Percentiles rank a stretch among this genome's conserved stretches.
phyloP scores from a whole-genome alignment of 2,888 invertebrate species.

The Stenchaetothrips biformis region DNA sequence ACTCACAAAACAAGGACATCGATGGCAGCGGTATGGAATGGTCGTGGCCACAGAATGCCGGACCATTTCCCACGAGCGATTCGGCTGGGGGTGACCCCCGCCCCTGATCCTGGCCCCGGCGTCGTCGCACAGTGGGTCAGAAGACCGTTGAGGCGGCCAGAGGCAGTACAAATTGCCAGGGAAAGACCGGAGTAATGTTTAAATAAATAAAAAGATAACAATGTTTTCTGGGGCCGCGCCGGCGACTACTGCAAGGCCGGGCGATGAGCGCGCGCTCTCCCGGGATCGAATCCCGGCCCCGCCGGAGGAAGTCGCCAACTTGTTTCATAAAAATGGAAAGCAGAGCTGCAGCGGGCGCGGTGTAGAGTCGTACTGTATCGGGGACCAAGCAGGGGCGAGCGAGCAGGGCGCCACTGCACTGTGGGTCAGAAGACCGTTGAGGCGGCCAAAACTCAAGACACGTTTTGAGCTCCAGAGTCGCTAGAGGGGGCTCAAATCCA shows the following conservation, averaged over 20 bases:
- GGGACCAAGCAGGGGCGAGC: neutral
- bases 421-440: no score
- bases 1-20: conserved; percentile 3
- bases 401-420: no score
- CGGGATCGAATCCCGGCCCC: conserved; percentile 11
- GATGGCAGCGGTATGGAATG: neutral
- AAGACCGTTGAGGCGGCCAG: no score
- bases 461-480: no score
- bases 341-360: conserved; percentile 1
- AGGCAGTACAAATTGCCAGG: neutral
- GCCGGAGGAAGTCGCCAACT: conserved; percentile 8
- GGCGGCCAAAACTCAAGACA: no score
- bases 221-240: neutral
- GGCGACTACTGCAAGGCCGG: neutral
- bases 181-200: neutral
- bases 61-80: neutral
- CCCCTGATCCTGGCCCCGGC: neutral
- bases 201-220: conserved; percentile 11
- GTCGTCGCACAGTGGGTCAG: no score
- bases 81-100: neutral
- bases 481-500: no score
- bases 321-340: conserved; percentile 25
- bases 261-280: neutral
- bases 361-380: neutral
- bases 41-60: neutral